phyloP scores from a whole-genome alignment of 2,113 vertebrate genomes.

The Pseudorasbora parva region DNA sequence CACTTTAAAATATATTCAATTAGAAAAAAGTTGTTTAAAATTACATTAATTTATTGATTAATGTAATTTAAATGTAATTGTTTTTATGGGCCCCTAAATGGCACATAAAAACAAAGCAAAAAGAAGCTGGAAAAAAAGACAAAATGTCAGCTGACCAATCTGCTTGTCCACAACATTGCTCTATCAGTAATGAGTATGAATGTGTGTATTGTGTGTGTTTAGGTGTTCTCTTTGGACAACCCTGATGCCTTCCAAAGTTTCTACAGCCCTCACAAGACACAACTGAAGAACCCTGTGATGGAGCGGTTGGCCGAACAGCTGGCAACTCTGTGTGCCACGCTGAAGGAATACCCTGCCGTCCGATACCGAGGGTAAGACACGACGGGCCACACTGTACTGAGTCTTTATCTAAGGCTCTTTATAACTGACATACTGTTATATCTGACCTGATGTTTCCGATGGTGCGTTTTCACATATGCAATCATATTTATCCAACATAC shows the following conservation, averaged over 20 bases:
- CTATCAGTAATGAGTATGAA: not conserved
- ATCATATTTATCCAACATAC: not conserved
- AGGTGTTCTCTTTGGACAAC: constrained; percentile 95
- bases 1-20: not conserved
- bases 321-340: constrained; percentile 90
- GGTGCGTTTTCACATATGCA: not conserved
- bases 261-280: constrained; percentile 95
- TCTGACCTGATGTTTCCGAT: not conserved
- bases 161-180: not conserved
- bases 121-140: not conserved
- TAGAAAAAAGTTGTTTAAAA: not conserved
- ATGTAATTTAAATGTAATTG: too few relatives aligned
- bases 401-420: not conserved
- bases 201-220: constrained; percentile 35
- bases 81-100: not conserved
- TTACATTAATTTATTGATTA: not conserved
- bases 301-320: constrained; percentile 95
- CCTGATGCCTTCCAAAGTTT: constrained; percentile 95
- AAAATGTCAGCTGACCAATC: not conserved
- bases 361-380: constrained; percentile 89
- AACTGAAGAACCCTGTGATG: constrained; percentile 93
- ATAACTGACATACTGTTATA: not conserved
- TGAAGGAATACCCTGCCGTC: constrained; percentile 96
- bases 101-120: not conserved
- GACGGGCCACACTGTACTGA: too few relatives aligned